Conservation (phyloP, 2,888 invertebrate genomes). For the Lymantria dispar region DNA sequence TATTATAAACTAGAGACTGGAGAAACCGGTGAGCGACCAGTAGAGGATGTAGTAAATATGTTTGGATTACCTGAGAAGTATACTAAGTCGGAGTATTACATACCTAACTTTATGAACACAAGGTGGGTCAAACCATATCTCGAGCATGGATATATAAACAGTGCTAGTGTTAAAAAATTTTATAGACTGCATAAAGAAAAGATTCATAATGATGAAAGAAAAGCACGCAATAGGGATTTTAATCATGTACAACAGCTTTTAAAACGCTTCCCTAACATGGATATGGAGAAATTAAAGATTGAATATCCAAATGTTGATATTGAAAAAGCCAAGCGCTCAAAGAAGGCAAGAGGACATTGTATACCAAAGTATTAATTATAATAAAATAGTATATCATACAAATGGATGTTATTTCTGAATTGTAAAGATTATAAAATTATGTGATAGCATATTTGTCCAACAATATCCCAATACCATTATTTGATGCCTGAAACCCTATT, state of each 20-base stretch:
- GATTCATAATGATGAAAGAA: slow-evolving; percentile 79
- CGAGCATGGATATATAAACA: slow-evolving; percentile 76
- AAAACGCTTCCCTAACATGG: slow-evolving; percentile 89
- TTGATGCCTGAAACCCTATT: too few species aligned
- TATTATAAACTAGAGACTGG: slow-evolving; percentile 95
- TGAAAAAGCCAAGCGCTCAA: slow-evolving; percentile 82
- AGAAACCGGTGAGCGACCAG: slow-evolving; percentile 89
- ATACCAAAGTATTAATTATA: slow-evolving; percentile 65
- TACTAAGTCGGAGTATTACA: slow-evolving; percentile 81
- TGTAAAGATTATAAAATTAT: too few species aligned
- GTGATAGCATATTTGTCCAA: too few species aligned
- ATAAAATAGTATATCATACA: not conserved
- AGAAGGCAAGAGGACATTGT: slow-evolving; percentile 85
- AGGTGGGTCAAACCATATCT: slow-evolving; percentile 84
- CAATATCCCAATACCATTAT: too few species aligned
- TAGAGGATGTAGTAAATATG: slow-evolving; percentile 78
- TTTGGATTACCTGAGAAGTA: slow-evolving; percentile 84
- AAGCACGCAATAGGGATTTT: slow-evolving; percentile 83
- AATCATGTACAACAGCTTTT: slow-evolving; percentile 87
- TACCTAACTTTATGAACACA: slow-evolving; percentile 86
- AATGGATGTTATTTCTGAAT: too few species aligned
- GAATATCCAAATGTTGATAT: slow-evolving; percentile 90
- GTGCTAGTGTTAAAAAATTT: slow-evolving; percentile 83
- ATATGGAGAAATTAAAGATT: slow-evolving; percentile 85
- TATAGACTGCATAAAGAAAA: slow-evolving; percentile 85